These are phyloP conservation scores for Lophius piscatorius DNA, from an alignment of 2,113 vertebrate species.

Conservation along the genomic window DNA sequence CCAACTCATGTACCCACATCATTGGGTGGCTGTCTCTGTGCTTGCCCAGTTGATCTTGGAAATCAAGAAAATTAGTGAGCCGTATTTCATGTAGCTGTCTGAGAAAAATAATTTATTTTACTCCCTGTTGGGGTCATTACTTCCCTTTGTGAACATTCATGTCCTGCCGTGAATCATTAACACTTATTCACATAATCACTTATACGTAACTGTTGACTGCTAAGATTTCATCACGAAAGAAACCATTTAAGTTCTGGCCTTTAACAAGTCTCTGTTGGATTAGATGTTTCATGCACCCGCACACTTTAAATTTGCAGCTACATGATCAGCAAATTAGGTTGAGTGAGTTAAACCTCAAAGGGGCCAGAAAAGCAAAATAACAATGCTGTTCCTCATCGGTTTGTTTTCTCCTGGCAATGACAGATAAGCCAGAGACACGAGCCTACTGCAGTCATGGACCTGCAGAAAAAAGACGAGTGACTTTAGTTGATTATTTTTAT, in stretches of 20 bases:
- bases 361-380: constrained; percentile 11
- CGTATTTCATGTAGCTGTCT: background rate
- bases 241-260: background rate
- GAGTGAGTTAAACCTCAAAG: constrained; percentile 12
- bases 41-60: constrained; percentile 80
- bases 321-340: constrained; percentile 26
- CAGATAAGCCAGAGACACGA: too few species aligned
- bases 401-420: constrained; percentile 8
- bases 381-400: background rate
- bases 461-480: too few species aligned
- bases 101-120: background rate
- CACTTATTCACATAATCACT: background rate
- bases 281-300: background rate
- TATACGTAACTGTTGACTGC: background rate
- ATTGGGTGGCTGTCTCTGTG: constrained; percentile 79
- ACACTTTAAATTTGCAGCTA: constrained; percentile 11
- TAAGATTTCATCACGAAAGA: background rate
- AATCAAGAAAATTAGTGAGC: constrained; percentile 1
- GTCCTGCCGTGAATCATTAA: background rate
- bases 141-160: background rate
- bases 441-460: too few species aligned
- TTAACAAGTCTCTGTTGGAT: constrained; percentile 7
- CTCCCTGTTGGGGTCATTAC: background rate
- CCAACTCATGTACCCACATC: constrained; percentile 81
- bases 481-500: too few species aligned